Base-by-base conservation (phyloP, 2,113 vertebrate species). In the Malurus cyaneus region DNA sequence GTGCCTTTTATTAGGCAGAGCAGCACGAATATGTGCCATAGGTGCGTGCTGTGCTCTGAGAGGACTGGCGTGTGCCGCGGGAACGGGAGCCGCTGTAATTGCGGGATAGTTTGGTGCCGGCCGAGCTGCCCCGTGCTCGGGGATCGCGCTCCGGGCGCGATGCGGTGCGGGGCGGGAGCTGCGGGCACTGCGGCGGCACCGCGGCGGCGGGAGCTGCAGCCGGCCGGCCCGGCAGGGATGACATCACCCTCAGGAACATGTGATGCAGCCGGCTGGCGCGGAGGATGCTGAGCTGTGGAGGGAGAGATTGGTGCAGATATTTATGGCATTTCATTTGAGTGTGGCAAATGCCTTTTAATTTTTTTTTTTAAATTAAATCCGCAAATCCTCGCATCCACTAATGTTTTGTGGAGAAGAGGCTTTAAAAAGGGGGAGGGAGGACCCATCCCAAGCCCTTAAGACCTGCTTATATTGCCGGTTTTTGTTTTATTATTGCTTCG, bases 191-290 rank as follows among this genome's bases (percentile, higher is more conserved):
- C 97, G 52, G 95, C 72, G 50, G 67, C 79, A 53, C 52, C 59
- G 29, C 57, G 20, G 59, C 36, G 41, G 65, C 31, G 36, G 41
- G 92, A 64, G 86, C 85, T 84, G 96, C 96, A 67, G 70, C 26
- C 91, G 39, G 26, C 88, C 72, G 62, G 64, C 80, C 44, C 32
- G 62, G 91, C 56, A 73, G 21, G 64, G 97, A 74, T 98, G 98
- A 98, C 95, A 91, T 98, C 98, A 98, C 44, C 97, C 19, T 42
- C 76, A 47, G 64, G 49, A 90, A 18, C 90, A 88, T 73, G 78
- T 56, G 91, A 94, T 84, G 72, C 85, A 12, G 79, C 78, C 81
- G 91, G 89, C 87, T 86, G 42, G 88, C 67, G 82, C 79, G 66
- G 94, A 62, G 88, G 71, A 20, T 81, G 96, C 85, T 12, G 80